Percentiles rank a stretch among this genome's conserved stretches.
These are phyloP conservation scores for Drosophila quinaria DNA, from an alignment of 2,888 invertebrate genomes.

Conservation along the genomic window DNA sequence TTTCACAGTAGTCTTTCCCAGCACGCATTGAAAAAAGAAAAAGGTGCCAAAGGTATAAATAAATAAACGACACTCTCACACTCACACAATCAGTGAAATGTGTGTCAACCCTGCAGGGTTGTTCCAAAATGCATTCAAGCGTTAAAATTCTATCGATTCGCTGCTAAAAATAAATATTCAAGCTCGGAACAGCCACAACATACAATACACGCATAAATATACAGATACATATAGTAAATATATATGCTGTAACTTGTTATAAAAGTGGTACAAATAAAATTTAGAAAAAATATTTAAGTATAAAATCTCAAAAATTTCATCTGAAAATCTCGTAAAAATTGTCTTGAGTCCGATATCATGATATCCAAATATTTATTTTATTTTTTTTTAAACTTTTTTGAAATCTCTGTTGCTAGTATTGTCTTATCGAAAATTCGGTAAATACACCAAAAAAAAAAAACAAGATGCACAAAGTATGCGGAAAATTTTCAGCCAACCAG, in stretches of 20 bases:
- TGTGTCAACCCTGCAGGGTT: constrained; percentile 37
- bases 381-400: too few relatives aligned
- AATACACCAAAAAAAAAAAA: constrained; percentile 1
- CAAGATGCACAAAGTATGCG: constrained; percentile 4
- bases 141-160: constrained; percentile 76
- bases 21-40: constrained; percentile 17
- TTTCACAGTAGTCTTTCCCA: background rate
- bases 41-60: constrained; percentile 46
- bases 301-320: background rate
- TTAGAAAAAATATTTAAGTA: background rate
- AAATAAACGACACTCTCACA: constrained; percentile 19
- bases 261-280: background rate
- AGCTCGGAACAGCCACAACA: constrained; percentile 20
- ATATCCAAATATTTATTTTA: background rate
- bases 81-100: constrained; percentile 8
- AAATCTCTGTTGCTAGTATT: too few relatives aligned
- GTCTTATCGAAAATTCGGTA: background rate
- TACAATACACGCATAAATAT: constrained; percentile 10
- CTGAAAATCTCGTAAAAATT: background rate
- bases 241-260: background rate
- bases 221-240: background rate
- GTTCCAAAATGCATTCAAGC: constrained; percentile 68
- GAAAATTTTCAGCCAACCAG: background rate
- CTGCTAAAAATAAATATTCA: constrained; percentile 67
- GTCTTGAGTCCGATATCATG: background rate